Conservation (phyloP, 2,797 vertebrate species). For the Acanthopagrus latus region DNA sequence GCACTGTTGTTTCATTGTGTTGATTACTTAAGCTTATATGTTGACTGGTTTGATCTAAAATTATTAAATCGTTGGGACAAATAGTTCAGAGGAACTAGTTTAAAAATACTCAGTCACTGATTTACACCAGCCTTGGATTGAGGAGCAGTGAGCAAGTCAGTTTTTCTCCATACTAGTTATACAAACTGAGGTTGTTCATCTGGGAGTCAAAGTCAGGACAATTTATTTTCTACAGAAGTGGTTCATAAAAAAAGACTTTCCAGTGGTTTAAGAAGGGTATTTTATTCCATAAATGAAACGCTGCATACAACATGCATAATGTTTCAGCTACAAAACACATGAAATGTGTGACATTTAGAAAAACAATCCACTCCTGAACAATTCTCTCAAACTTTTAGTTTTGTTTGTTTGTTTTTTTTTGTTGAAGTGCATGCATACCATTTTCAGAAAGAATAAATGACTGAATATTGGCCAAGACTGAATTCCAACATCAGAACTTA, state of each 20-base stretch:
- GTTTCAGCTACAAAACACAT: slow-evolving; percentile 12
- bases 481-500: background rate
- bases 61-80: too few species aligned
- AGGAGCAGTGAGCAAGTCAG: too few species aligned
- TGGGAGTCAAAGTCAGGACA: background rate
- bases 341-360: slow-evolving; percentile 3
- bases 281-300: slow-evolving; percentile 40
- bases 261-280: background rate
- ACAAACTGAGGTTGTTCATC: background rate
- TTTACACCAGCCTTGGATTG: background rate
- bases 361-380: background rate
- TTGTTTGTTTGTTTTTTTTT: too few species aligned
- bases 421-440: background rate
- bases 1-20: too few species aligned
- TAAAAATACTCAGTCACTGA: background rate
- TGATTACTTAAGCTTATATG: too few species aligned
- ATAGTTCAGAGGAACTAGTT: background rate
- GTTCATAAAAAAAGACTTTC: background rate
- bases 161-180: background rate
- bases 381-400: background rate
- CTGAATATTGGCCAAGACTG: background rate
- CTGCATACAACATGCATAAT: slow-evolving; percentile 9
- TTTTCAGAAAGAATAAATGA: background rate
- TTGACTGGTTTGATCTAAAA: too few species aligned
- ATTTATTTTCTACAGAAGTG: background rate